Evolutionary conservation across 1,140 invertebrate species (phyloP).

Genomic region (Drosophila eugracilis): DNA sequence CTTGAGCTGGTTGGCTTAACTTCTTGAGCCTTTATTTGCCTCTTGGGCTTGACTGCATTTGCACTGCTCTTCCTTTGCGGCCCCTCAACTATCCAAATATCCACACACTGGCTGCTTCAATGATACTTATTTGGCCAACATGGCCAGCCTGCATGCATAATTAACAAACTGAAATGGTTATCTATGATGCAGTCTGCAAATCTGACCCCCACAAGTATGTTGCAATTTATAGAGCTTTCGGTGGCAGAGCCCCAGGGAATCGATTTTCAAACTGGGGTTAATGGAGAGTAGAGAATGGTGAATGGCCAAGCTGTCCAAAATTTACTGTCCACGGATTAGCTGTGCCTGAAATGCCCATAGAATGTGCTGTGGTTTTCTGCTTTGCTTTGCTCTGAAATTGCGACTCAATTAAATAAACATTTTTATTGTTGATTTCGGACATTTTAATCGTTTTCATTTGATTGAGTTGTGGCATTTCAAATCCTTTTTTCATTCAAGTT

Average conservation of each 20-base stretch:
- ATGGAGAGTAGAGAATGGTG: neutral
- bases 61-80: conserved; percentile 14
- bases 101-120: neutral
- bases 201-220: conserved; percentile 15
- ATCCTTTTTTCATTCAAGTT: neutral
- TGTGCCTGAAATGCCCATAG: neutral
- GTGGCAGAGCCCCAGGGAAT: conserved; percentile 24
- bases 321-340: conserved; percentile 30
- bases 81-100: conserved; percentile 1
- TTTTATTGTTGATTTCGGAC: neutral
- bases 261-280: conserved; percentile 20
- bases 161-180: conserved; percentile 28
- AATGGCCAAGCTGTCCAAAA: conserved; percentile 8
- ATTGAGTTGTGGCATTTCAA: neutral
- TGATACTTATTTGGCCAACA: conserved; percentile 12
- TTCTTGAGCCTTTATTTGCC: conserved; percentile 50
- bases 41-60: conserved; percentile 41
- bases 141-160: conserved; percentile 38
- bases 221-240: conserved; percentile 17
- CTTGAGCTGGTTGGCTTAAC: conserved; percentile 41
- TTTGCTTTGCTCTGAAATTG: neutral
- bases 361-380: conserved; percentile 3
- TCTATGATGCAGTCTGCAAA: conserved; percentile 21
- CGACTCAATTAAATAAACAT: conserved; percentile 21
- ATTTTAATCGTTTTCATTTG: neutral